A percentile compares a stretch with the other conserved stretches of the same genome.
Conservation (phyloP, 2,113 vertebrate genomes). For the Cichladusa arquata region DNA sequence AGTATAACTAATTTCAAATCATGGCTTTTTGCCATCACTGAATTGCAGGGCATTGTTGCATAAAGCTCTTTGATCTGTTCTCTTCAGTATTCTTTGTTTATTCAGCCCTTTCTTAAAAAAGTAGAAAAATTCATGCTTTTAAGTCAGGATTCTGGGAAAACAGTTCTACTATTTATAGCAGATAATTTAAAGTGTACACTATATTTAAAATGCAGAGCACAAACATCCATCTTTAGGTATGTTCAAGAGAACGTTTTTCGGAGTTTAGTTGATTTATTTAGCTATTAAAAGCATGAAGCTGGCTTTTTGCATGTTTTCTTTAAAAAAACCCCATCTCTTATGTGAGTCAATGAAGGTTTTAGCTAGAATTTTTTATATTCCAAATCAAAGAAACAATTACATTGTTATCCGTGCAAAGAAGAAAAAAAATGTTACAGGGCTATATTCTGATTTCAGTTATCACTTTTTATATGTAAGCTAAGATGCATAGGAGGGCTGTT, state of each 20-base stretch:
- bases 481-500: not conserved
- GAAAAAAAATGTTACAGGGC: not conserved
- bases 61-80: not conserved
- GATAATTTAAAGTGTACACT: not conserved
- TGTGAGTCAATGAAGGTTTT: not conserved
- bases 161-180: not conserved
- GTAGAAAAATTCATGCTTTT: not conserved
- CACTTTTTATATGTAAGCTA: not conserved
- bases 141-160: not conserved
- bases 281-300: not conserved
- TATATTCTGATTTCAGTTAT: not conserved
- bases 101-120: not conserved
- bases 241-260: not conserved
- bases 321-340: not conserved
- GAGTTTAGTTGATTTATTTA: not conserved
- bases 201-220: not conserved
- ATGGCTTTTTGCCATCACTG: not conserved
- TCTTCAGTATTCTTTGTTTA: not conserved
- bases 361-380: not conserved
- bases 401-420: not conserved
- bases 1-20: not conserved
- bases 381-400: not conserved
- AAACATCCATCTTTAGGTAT: not conserved
- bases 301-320: not conserved
- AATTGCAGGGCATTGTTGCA: not conserved